Base-by-base conservation (phyloP, 2,113 vertebrate species). In the Thermophis baileyi region DNA sequence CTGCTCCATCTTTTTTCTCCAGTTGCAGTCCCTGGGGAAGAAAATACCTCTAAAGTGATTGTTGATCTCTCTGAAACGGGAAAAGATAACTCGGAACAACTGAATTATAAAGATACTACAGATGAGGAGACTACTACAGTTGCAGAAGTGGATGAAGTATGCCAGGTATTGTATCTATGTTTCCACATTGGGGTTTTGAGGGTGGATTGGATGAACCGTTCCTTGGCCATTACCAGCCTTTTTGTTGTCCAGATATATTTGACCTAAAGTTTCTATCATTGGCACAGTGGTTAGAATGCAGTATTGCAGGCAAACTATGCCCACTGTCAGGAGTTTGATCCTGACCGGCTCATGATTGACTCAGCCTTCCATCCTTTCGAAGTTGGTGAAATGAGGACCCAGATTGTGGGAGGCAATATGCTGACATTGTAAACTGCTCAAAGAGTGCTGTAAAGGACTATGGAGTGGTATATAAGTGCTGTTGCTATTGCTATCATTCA, bases 1-100 rank as follows among this genome's bases (percentile, higher is more conserved):
- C 8, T 53, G 20, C 35, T 16, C 3, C 57, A 0, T 5, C 20
- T 87, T 24, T 47, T 2, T 86, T 69, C 74, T 90, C 53, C 25
- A 98, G 96, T 99, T 91, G 91, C 97, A 92, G 97, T 99, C 18
- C 98, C 98, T 0, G 98, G 98, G 10, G 98, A 99, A 96, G 97
- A 97, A 88, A 97, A 98, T 18, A 5, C 92, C 24, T 94, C 95
- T 60, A 96, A 97, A 89, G 96, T 98, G 90, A 96, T 98, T 1
- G 97, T 98, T 85, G 96, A 97, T 54, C 95, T 98, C 90, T 96
- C 98, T 0, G 97, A 98, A 85, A 93, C 51, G 74, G 95, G 95
- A 46, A 93, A 4, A 35, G 74, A 74, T 16, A 57, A 53, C 3
- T 10, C 87, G 0, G n/a, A 53, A 5, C 69, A 57, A 0, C 3